phyloP scores from a whole-genome alignment of 2,888 invertebrate species.

The Hypercompe scribonia region DNA sequence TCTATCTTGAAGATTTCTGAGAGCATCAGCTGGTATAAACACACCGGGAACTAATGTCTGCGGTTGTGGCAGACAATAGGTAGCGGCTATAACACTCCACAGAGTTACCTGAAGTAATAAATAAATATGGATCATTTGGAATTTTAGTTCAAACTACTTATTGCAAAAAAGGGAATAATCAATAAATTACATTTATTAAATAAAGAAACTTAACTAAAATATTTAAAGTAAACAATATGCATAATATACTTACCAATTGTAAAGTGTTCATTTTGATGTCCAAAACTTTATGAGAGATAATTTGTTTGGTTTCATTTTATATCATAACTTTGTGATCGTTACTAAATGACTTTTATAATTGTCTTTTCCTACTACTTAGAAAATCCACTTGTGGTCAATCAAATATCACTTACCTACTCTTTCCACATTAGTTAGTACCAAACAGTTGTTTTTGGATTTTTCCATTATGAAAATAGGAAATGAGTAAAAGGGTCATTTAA shows the following conservation, averaged over 20 bases:
- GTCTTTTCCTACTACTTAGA: slow-evolving; percentile 3
- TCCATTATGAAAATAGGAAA: background rate
- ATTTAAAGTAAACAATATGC: background rate
- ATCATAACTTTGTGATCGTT: slow-evolving; percentile 23
- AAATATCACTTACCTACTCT: slow-evolving; percentile 3
- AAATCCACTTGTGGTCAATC: slow-evolving; percentile 8
- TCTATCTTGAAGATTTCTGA: slow-evolving; percentile 56
- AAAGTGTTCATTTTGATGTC: slow-evolving; percentile 36
- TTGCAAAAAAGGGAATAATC: background rate
- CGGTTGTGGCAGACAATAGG: slow-evolving; percentile 20
- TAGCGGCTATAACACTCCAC: slow-evolving; percentile 16
- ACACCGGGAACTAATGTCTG: slow-evolving; percentile 57
- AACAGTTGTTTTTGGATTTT: background rate
- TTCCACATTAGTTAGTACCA: background rate
- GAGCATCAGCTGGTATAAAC: slow-evolving; percentile 62
- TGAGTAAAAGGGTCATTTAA: background rate
- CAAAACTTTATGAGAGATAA: slow-evolving; percentile 28
- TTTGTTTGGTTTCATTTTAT: slow-evolving; percentile 31
- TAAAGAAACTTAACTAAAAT: background rate
- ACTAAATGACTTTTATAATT: slow-evolving; percentile 20
- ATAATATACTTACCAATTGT: slow-evolving; percentile 28
- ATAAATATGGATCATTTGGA: background rate
- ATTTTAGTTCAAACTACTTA: background rate
- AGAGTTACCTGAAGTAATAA: slow-evolving; percentile 25
- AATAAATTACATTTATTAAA: background rate